Evolutionary conservation across 2,113 vertebrate species (phyloP).

Genomic region (Himantopus leucocephalus): DNA sequence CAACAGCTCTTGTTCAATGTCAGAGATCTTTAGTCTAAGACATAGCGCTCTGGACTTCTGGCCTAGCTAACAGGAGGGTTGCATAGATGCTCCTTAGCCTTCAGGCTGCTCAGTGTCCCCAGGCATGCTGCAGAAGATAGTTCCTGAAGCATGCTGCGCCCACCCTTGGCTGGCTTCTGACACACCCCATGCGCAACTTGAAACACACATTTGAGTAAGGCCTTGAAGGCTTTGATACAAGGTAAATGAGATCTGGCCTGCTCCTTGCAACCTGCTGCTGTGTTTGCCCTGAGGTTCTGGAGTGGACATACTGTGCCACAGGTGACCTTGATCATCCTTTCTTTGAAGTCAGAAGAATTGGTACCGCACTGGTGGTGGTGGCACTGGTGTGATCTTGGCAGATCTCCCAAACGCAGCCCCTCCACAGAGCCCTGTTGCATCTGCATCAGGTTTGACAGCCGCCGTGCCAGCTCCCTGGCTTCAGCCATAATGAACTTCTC

Average conservation of each 20-base stretch:
- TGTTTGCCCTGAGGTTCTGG: background rate
- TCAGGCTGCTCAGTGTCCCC: background rate
- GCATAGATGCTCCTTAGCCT: background rate
- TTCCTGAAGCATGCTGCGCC: background rate
- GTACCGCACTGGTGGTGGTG: background rate
- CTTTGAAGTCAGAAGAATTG: background rate
- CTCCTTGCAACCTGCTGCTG: background rate
- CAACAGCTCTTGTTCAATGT: background rate
- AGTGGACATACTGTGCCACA: background rate
- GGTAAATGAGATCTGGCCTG: background rate
- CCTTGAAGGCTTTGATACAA: background rate
- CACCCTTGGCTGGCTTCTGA: background rate
- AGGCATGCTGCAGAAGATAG: background rate
- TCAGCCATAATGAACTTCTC: background rate
- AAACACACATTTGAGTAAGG: background rate
- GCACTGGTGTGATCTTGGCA: background rate
- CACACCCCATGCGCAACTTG: background rate
- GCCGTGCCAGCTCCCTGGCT: background rate
- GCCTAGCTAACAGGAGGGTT: background rate
- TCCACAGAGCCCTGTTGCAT: background rate
- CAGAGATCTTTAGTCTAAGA: background rate
- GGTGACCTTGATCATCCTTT: background rate
- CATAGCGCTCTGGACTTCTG: background rate
- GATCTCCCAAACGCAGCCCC: background rate
- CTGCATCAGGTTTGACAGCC: background rate